Percentiles rank a stretch among this genome's conserved stretches.
These are phyloP conservation scores for Harpalus rubripes DNA, from an alignment of 2,888 invertebrate genomes.

Conservation along the genomic window DNA sequence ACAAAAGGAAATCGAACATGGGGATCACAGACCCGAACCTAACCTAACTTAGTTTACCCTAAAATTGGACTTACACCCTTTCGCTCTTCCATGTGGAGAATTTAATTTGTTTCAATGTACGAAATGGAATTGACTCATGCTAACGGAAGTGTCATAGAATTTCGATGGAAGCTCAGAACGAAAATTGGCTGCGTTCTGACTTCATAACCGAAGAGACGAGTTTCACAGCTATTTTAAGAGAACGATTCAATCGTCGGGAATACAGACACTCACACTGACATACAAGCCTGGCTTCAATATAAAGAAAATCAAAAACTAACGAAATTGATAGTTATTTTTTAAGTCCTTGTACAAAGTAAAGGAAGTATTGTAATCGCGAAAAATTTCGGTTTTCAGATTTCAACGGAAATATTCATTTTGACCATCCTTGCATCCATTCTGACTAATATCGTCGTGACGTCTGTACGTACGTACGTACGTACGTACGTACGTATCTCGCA, in stretches of 20 bases:
- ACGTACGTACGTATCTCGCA: too few species aligned
- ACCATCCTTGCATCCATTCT: too few species aligned
- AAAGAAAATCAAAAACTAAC: background rate
- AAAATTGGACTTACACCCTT: slow-evolving; percentile 49
- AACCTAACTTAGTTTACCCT: slow-evolving; percentile 56
- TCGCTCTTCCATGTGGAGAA: slow-evolving; percentile 39
- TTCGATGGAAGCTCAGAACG: slow-evolving; percentile 10
- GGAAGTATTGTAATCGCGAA: too few species aligned
- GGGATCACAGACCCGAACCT: slow-evolving; percentile 57
- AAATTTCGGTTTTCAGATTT: too few species aligned
- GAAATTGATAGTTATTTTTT: background rate
- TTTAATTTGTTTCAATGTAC: slow-evolving; percentile 54
- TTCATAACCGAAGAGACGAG: slow-evolving; percentile 16
- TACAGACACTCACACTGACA: background rate
- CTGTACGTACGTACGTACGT: too few species aligned
- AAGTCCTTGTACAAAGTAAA: too few species aligned
- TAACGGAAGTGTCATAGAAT: slow-evolving; percentile 43
- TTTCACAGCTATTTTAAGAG: slow-evolving; percentile 14
- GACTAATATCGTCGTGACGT: too few species aligned
- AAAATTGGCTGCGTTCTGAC: slow-evolving; percentile 32
- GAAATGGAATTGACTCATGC: slow-evolving; percentile 40
- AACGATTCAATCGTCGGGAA: background rate
- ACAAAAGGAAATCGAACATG: slow-evolving; percentile 55
- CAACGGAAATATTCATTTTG: too few species aligned
- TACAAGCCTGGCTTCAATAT: background rate